phyloP scores from a whole-genome alignment of 2,888 invertebrate genomes.

The Lissocephala sabroskyi region DNA sequence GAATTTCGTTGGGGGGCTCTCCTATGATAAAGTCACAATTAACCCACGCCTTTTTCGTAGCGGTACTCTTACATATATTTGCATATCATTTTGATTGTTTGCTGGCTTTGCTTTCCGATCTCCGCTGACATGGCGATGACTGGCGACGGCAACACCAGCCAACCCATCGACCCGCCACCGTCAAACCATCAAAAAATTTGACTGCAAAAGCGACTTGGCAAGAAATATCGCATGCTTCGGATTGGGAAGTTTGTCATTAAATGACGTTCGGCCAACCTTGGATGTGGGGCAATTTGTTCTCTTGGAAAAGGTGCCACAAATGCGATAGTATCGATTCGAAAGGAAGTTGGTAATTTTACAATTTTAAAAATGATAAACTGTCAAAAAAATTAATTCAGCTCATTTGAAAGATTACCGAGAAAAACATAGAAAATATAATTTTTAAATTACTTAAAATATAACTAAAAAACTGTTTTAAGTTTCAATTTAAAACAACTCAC shows the following conservation, averaged over 20 bases:
- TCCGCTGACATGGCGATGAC: constrained; percentile 56
- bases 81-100: constrained; percentile 66
- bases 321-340: too few relatives aligned
- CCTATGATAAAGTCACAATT: constrained; percentile 67
- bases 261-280: constrained; percentile 44
- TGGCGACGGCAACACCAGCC: constrained; percentile 34
- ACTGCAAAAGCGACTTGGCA: background rate
- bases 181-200: constrained; percentile 29
- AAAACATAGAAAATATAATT: too few relatives aligned
- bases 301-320: too few relatives aligned
- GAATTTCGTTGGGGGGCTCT: constrained; percentile 26
- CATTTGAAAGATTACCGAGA: too few relatives aligned
- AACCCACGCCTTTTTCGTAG: constrained; percentile 69
- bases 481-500: too few relatives aligned
- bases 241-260: constrained; percentile 62
- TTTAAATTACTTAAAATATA: background rate
- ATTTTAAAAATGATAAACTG: too few relatives aligned
- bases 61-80: constrained; percentile 67
- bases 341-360: too few relatives aligned
- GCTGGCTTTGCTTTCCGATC: constrained; percentile 32
- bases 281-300: constrained; percentile 6
- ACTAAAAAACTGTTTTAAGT: background rate
- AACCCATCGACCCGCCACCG: constrained; percentile 35
- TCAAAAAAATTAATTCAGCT: too few relatives aligned
- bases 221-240: constrained; percentile 55